Evolutionary conservation across 2,888 invertebrate genomes (phyloP).

Genomic region (Criorhina ranunculi): DNA sequence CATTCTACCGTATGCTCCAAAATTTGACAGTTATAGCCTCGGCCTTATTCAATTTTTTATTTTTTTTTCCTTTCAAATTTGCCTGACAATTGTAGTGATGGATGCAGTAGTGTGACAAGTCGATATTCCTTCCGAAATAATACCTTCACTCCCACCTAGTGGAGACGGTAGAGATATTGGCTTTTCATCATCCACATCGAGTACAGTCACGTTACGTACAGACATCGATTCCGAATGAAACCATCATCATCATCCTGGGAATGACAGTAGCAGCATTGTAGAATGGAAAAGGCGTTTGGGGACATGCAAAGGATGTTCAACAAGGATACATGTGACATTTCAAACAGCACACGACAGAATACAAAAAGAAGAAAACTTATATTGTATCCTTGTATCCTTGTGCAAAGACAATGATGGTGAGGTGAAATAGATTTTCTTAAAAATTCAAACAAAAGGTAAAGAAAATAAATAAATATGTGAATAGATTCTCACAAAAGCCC

Average conservation of each 20-base stretch:
- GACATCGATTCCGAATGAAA: constrained; percentile 9
- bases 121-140: constrained; percentile 18
- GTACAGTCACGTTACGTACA: constrained; percentile 10
- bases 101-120: constrained; percentile 21
- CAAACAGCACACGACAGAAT: not conserved
- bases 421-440: constrained; percentile 4
- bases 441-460: constrained; percentile 2
- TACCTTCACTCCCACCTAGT: constrained; percentile 18
- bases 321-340: constrained; percentile 28
- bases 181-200: constrained; percentile 33
- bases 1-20: not conserved
- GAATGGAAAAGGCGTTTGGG: constrained; percentile 20
- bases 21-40: not conserved
- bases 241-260: not conserved
- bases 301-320: constrained; percentile 31
- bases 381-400: not conserved
- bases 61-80: not conserved
- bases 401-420: not conserved
- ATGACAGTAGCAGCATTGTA: not conserved
- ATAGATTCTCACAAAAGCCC: constrained; percentile 26
- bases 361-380: not conserved
- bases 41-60: not conserved
- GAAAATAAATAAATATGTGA: constrained; percentile 35
- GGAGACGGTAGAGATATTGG: constrained; percentile 22
- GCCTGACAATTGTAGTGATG: constrained; percentile 14